Evolutionary conservation across 1,140 invertebrate species (phyloP), one percentile per base, ranked within the genome.

Genomic region (Pseudomyrmex cubaensis): DNA sequence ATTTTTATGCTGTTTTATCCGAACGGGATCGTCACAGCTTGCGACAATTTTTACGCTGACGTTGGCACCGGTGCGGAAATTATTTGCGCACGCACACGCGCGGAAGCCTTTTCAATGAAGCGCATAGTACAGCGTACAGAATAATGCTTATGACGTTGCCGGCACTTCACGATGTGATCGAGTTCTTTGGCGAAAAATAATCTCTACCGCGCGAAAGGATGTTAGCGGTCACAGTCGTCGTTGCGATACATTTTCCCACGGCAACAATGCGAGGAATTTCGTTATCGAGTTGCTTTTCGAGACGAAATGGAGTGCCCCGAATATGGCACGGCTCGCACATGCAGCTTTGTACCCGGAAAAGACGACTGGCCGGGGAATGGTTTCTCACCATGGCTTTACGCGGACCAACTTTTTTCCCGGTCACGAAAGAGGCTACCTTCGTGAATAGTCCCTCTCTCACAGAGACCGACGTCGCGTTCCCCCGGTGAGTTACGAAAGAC

Each of bases 401-500:
- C 57, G 64, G 56, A 80, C 25, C 59, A 57, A 80, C 57, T 87
- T 57, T 63, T 48, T 62, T 35, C 82, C 56, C 20, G 76, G 59
- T 82, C 70, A 72, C 63, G 76, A 84, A 72, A 78, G 69, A 50
- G 59, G 61, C 70, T 56, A 75, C 57, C 69, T 62, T 50, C 46
- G 56, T 54, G 56, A 75, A 72, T 75, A 78, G 52, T 69, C 22
- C 35, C 46, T 62, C 17, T 83, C 57, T 46, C 35, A 35, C 35
- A 35, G 35, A 54, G 59, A 62, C 66, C 35, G 69, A 61, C 64
- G 70, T 84, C 87, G 59, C 75, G 73, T 84, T 61, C 63, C 57
- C 44, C 67, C 59, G 20, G 46, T 61, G 84, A 88, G 70, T 84
- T 89, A 75, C 70, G 61, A 61, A 88, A 82, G 66, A 86, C 84